Evolutionary conservation across 2,888 invertebrate genomes (phyloP), one percentile per base, ranked within the genome.

Genomic region (Rhingia rostrata): DNA sequence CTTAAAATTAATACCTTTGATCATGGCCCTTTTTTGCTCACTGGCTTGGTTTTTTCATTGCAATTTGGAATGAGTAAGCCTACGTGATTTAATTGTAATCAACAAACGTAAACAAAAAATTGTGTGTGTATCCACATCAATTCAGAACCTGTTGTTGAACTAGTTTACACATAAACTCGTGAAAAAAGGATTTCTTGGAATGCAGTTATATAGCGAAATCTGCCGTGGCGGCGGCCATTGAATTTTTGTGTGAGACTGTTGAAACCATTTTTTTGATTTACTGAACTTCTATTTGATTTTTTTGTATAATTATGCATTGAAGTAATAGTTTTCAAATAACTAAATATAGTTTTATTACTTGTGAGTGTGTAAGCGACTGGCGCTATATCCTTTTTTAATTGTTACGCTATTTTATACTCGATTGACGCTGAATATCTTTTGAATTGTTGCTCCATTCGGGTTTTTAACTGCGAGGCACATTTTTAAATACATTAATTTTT

Each of bases 31-130:
- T 56, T 66, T 60, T 51, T 49, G 39, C 49, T 63, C 22, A 22
- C 22, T 22, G 22, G 22, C 22, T 22, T 22, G 22, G 22, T 64
- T 30, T 58, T 39, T 49, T 49, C 33, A 35, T 70, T 41, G 45
- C 54, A 56, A 43, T 67, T 67, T 80, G 37, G 67, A 41, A 69
- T 51, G 53, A 80, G 72, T 56, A 66, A 75, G 67, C 66, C 69
- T 75, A 66, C 63, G 70, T 80, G 74, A 80, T 74, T 69, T 70
- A 70, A 75, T 75, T 60, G 70, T 64, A 84, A 74, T 84, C 80
- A 74, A 60, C 54, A 66, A 84, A 84, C 70, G 84, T 84, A 84
- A 84, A 84, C 80, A 84, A 56, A 75, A 84, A 66, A 70, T 69
- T 45, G 69, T 75, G 58, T 70, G 58, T 70, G 64, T 75, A 54